Evolutionary conservation across 2,888 invertebrate genomes (phyloP).

Genomic region (Drosophila colorata): DNA sequence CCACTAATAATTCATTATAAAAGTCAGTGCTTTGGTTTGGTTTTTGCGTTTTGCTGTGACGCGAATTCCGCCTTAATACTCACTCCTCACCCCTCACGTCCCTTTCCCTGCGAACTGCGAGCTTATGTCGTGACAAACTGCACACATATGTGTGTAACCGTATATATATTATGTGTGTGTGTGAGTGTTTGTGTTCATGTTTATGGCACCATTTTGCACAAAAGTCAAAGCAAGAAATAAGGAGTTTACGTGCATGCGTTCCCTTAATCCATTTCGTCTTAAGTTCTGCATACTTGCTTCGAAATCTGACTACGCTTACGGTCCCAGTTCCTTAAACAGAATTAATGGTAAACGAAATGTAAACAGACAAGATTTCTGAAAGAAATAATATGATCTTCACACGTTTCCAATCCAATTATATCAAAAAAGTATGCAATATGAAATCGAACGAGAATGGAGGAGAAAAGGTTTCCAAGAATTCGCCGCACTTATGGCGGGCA

Average conservation of each 20-base stretch:
- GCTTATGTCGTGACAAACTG: conserved; percentile 82
- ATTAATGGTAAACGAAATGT: not conserved
- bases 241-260: conserved; percentile 31
- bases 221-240: conserved; percentile 62
- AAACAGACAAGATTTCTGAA: not conserved
- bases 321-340: not conserved
- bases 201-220: conserved; percentile 77
- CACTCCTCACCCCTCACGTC: conserved; percentile 2
- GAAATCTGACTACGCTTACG: conserved; percentile 2
- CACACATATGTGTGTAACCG: conserved; percentile 70
- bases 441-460: conserved; percentile 1
- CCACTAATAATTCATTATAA: conserved; percentile 81
- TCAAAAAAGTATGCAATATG: not conserved
- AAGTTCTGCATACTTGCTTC: conserved; percentile 18
- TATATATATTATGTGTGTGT: conserved; percentile 32
- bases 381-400: not conserved
- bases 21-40: conserved; percentile 81
- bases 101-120: conserved; percentile 30
- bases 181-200: conserved; percentile 59
- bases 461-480: conserved; percentile 44
- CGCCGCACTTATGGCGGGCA: conserved; percentile 28
- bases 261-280: conserved; percentile 35
- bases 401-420: not conserved
- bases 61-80: conserved; percentile 63
- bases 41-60: conserved; percentile 78